A percentile compares a stretch with the other conserved stretches of the same genome.
phyloP scores from a whole-genome alignment of 2,113 vertebrate genomes.

The Shinisaurus crocodilurus region DNA sequence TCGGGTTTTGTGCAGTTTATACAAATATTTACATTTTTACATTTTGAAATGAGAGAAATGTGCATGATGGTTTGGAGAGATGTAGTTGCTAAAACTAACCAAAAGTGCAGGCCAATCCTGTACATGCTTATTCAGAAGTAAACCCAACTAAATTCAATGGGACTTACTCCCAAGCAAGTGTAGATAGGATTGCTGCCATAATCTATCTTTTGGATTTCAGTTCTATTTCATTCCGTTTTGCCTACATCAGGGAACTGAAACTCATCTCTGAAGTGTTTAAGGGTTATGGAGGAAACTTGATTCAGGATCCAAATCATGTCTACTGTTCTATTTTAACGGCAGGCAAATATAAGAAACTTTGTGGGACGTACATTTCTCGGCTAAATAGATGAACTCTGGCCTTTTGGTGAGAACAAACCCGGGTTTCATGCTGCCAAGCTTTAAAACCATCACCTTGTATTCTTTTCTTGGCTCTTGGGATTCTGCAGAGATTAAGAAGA shows the following conservation, averaged over 20 bases:
- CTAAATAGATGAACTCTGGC: conserved; percentile 55
- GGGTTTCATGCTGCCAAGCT: conserved; percentile 43
- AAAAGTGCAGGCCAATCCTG: neutral
- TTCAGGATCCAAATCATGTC: conserved; percentile 27
- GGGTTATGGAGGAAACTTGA: neutral
- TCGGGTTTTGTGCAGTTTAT: neutral
- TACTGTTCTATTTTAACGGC: conserved; percentile 45
- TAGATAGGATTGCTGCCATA: neutral
- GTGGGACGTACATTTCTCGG: conserved; percentile 61
- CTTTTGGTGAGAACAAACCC: conserved; percentile 57
- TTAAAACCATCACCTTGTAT: conserved; percentile 63
- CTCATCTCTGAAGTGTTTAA: too few species aligned
- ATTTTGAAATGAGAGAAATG: too few species aligned
- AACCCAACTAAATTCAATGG: too few species aligned
- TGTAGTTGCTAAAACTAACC: neutral
- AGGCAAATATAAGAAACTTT: conserved; percentile 53
- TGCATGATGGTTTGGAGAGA: too few species aligned
- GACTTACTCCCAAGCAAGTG: neutral
- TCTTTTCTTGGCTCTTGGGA: conserved; percentile 52
- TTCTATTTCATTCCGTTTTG: neutral
- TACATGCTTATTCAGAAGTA: too few species aligned
- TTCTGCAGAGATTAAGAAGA: conserved; percentile 53
- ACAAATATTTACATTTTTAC: neutral
- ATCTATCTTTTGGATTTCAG: neutral
- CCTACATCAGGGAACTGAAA: neutral